These are phyloP conservation scores for Meta bourneti DNA, from an alignment of 2,888 invertebrate species.

Conservation along the genomic window DNA sequence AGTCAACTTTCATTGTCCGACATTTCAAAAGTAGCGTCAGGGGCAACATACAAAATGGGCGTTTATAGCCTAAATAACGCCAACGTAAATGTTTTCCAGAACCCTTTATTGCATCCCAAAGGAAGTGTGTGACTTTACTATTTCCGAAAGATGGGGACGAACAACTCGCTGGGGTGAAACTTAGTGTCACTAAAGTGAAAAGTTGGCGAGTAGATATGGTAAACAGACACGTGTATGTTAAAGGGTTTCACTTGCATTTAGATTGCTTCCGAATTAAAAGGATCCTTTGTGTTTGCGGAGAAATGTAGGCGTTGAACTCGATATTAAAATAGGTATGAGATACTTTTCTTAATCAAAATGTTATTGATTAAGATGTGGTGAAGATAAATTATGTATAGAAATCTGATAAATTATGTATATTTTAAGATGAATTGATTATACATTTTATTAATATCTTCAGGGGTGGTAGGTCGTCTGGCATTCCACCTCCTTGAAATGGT, in stretches of 20 bases:
- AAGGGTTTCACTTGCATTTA: not conserved
- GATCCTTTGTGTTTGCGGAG: too few relatives aligned
- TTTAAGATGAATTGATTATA: too few relatives aligned
- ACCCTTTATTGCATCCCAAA: conserved; percentile 19
- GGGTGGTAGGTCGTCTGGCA: too few relatives aligned
- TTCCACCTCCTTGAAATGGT: too few relatives aligned
- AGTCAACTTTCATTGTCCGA: too few relatives aligned
- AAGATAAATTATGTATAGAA: too few relatives aligned
- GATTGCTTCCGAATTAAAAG: not conserved
- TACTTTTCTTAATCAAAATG: too few relatives aligned
- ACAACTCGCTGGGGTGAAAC: conserved; percentile 15
- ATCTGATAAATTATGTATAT: too few relatives aligned
- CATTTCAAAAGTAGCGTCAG: not conserved
- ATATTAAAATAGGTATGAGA: too few relatives aligned
- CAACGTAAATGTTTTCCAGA: not conserved
- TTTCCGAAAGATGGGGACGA: conserved; percentile 31
- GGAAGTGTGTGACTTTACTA: conserved; percentile 8
- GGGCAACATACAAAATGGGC: conserved; percentile 20
- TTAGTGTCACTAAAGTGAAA: conserved; percentile 15
- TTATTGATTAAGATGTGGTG: too few relatives aligned
- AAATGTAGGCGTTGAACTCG: too few relatives aligned
- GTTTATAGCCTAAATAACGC: conserved; percentile 40
- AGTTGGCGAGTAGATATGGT: not conserved
- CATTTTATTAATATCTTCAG: too few relatives aligned
- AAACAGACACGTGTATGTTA: not conserved